Evolutionary conservation across 2,888 invertebrate species (phyloP), one percentile per base, ranked within the genome.

Genomic region (Oegoconia quadripuncta): DNA sequence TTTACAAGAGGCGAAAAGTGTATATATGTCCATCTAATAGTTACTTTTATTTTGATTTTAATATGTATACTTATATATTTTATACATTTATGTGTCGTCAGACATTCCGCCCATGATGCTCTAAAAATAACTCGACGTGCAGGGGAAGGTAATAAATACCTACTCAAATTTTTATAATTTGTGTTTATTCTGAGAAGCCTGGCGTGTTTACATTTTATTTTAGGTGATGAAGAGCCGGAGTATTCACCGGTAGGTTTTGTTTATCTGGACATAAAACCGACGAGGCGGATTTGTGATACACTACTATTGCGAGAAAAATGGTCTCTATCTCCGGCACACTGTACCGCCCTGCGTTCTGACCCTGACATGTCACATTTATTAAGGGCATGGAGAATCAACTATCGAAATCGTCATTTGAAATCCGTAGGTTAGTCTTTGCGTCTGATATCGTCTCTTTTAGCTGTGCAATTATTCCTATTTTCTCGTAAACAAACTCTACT

Each of bases 1-100:
- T 78, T 69, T 47, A 81, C 81, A 17, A 70, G 56, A 52, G 82
- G 82, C 3, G 82, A 81, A 49, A 81, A 75, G 64, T 82, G 82
- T 50, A 59, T 82, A 11, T 74, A 69, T 30, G 35, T 46, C 0
- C 81, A 80, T 45, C 38, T 76, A 16, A 41, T 73, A 3, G 27
- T 70, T 9, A 76, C 75, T 0, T 67, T 77, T 25, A 22, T 44
- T 0, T n/a, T 71, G 2, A 55, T 74, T 15, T 23, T 77, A 11
- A 12, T 63, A 2, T 20, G 74, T 20, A 30, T 59, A 2, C 36
- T 74, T 7, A 42, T 63, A 26, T 82, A 70, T 45, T 50, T 70
- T 18, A 47, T 63, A 7, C 82, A 82, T 45, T 40, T 80, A 20
- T 66, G 50, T 34, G 0, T 65, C 5, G 62, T 73, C 2, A 41